Conservation (phyloP, 2,113 vertebrate species). For the Hyperoodon ampullatus region DNA sequence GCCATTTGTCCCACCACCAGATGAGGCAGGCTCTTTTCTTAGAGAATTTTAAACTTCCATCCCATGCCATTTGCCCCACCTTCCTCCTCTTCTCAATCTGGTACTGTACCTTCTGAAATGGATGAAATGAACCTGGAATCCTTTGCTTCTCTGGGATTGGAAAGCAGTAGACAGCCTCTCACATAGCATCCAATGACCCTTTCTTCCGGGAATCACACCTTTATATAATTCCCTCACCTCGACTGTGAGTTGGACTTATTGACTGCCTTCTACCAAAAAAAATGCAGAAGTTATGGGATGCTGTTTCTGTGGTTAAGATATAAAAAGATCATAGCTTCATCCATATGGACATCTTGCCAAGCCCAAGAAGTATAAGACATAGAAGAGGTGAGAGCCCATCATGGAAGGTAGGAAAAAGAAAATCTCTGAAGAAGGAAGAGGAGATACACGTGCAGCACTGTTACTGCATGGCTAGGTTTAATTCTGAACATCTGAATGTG, state of each 20-base stretch:
- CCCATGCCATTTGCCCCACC: background rate
- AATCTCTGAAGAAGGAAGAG: background rate
- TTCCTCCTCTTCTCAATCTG: background rate
- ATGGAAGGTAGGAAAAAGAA: background rate
- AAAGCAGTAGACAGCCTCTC: background rate
- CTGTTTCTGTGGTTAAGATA: background rate
- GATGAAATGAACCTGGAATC: background rate
- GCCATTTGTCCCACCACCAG: background rate
- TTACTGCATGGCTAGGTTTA: background rate
- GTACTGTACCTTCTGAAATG: background rate
- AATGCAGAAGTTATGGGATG: background rate
- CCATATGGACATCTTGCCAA: background rate
- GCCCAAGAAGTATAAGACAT: background rate
- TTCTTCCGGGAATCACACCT: background rate
- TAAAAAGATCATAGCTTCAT: background rate
- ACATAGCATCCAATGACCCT: background rate
- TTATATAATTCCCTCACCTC: background rate
- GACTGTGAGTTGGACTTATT: background rate
- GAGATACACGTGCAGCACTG: background rate
- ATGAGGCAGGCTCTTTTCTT: background rate
- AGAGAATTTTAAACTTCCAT: background rate
- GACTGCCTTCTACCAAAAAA: background rate
- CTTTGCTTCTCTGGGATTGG: background rate
- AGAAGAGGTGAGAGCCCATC: background rate
- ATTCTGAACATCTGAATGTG: background rate